Percentiles rank a stretch among this genome's conserved stretches.
Conservation (phyloP, 2,113 vertebrate species). For the Pterocles burchelli region DNA sequence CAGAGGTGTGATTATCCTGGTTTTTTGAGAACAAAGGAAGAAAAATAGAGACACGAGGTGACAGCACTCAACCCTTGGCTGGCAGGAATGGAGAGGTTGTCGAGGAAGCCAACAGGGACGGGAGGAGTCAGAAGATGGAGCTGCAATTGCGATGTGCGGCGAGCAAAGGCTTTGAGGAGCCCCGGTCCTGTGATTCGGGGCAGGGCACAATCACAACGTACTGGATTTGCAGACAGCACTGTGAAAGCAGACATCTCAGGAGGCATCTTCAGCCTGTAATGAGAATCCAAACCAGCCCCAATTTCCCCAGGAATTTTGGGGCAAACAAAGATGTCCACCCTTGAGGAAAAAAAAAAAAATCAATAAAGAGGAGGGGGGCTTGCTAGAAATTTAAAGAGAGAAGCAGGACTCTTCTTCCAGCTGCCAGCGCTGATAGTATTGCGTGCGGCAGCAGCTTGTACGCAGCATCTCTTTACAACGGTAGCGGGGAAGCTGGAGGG, state of each 20-base stretch:
- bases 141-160: not conserved
- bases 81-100: not conserved
- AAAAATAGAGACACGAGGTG: not conserved
- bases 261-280: not conserved
- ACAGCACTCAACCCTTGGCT: not conserved
- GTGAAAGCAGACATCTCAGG: not conserved
- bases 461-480: conserved; percentile 8
- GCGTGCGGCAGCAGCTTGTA: not conserved
- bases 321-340: not conserved
- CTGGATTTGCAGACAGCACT: not conserved
- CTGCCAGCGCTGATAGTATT: conserved; percentile 5
- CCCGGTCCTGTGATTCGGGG: not conserved
- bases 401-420: not conserved
- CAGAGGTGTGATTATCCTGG: not conserved
- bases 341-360: not conserved
- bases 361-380: not conserved
- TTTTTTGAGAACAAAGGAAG: not conserved
- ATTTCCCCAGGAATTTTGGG: not conserved
- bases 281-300: not conserved
- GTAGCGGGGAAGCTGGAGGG: conserved; percentile 22
- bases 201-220: not conserved
- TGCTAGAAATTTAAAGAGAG: not conserved
- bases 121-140: not conserved
- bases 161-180: not conserved
- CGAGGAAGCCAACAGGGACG: not conserved